Evolutionary conservation across 2,113 vertebrate genomes (phyloP).

Genomic region (Nycticebus coucang): DNA sequence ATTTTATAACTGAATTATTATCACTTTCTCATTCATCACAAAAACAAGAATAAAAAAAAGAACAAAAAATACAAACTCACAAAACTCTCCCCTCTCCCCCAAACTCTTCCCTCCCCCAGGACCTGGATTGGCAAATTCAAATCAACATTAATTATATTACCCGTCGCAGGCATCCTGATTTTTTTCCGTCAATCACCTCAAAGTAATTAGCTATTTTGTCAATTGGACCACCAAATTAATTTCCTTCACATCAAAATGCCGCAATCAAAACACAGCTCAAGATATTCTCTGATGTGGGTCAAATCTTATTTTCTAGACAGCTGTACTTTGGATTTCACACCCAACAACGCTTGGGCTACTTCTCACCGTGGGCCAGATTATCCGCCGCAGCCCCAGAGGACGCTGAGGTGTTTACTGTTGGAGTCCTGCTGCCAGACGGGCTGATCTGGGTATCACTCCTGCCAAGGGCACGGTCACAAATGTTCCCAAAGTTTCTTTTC

Average conservation of each 20-base stretch:
- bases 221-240: neutral
- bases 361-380: conserved; percentile 6
- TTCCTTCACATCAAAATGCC: neutral
- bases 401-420: neutral
- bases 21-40: neutral
- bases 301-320: conserved; percentile 5
- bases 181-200: neutral
- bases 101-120: neutral
- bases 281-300: neutral
- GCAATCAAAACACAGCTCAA: neutral
- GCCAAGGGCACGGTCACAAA: neutral
- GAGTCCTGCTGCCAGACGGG: neutral
- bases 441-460: neutral
- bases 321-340: neutral
- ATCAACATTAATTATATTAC: neutral
- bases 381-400: neutral
- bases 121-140: neutral
- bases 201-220: neutral
- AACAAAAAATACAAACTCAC: neutral
- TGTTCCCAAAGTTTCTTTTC: neutral
- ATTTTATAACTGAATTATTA: conserved; percentile 11
- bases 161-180: neutral
- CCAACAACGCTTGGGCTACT: conserved; percentile 1
- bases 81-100: neutral
- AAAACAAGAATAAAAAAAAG: conserved; percentile 26